phyloP scores from a whole-genome alignment of 2,797 vertebrate genomes.

The Anabas testudineus region DNA sequence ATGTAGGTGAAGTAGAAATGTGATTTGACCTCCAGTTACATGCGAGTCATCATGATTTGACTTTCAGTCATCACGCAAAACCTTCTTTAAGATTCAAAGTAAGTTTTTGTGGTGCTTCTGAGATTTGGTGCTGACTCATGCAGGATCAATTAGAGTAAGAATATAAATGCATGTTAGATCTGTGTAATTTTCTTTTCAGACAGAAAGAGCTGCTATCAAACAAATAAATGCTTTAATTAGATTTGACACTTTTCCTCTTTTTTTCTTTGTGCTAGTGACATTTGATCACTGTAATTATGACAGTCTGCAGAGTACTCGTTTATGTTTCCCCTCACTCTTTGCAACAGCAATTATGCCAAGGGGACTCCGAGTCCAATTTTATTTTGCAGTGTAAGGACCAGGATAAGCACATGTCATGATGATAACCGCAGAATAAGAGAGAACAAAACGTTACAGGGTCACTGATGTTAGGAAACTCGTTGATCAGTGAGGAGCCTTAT shows the following conservation, averaged over 20 bases:
- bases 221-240: slow-evolving; percentile 1
- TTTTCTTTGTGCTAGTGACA: slow-evolving; percentile 9
- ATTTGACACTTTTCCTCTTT: neutral
- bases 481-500: slow-evolving; percentile 39
- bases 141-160: neutral
- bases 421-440: slow-evolving; percentile 26
- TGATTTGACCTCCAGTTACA: neutral
- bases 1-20: neutral
- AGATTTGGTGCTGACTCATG: neutral
- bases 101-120: neutral
- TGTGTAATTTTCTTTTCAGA: slow-evolving; percentile 9
- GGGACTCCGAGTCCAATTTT: slow-evolving; percentile 22
- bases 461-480: slow-evolving; percentile 46
- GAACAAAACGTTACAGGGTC: slow-evolving; percentile 26
- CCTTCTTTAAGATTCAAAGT: neutral
- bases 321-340: slow-evolving; percentile 7
- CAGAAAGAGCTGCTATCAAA: neutral
- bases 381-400: slow-evolving; percentile 1
- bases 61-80: neutral
- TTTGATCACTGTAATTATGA: slow-evolving; percentile 38
- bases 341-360: slow-evolving; percentile 25
- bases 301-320: neutral
- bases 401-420: neutral
- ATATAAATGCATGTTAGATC: neutral
- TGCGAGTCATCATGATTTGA: no score